Percentiles rank a stretch among this genome's conserved stretches.
Evolutionary conservation across 2,113 vertebrate genomes (phyloP).

Genomic region (Phyllostomus hastatus): DNA sequence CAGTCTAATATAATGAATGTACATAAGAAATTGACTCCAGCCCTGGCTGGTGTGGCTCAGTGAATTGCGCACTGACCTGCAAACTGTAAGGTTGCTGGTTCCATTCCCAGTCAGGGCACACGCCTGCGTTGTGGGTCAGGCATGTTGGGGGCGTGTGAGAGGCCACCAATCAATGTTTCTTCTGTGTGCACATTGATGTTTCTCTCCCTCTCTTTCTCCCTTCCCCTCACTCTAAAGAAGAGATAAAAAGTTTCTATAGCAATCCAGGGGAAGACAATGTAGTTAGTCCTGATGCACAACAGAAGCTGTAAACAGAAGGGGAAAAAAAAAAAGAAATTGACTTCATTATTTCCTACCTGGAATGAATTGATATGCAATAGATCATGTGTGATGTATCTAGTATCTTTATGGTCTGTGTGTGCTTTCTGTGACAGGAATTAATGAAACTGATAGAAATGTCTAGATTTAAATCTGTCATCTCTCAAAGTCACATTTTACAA

Average conservation of each 20-base stretch:
- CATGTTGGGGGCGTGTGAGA: no score
- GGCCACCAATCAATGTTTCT: no score
- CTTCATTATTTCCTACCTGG: background rate
- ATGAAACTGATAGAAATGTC: constrained; percentile 3
- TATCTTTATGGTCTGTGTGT: background rate
- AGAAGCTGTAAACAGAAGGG: no score
- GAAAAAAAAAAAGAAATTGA: background rate
- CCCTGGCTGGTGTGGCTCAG: background rate
- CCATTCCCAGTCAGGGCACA: no score
- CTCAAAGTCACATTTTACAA: background rate
- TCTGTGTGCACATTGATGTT: no score
- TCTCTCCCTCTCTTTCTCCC: background rate
- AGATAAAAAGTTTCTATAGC: no score
- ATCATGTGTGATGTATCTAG: background rate
- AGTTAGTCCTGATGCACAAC: no score
- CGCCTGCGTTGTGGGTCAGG: no score
- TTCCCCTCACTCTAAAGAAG: background rate
- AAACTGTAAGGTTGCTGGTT: no score
- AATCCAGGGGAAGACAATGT: no score
- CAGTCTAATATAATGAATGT: background rate
- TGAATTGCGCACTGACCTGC: background rate
- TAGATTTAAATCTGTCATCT: background rate
- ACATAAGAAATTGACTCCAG: background rate
- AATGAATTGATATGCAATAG: background rate
- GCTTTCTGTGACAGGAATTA: constrained; percentile 1